phyloP scores from a whole-genome alignment of 2,888 invertebrate genomes.

The Hypomecis punctinalis region DNA sequence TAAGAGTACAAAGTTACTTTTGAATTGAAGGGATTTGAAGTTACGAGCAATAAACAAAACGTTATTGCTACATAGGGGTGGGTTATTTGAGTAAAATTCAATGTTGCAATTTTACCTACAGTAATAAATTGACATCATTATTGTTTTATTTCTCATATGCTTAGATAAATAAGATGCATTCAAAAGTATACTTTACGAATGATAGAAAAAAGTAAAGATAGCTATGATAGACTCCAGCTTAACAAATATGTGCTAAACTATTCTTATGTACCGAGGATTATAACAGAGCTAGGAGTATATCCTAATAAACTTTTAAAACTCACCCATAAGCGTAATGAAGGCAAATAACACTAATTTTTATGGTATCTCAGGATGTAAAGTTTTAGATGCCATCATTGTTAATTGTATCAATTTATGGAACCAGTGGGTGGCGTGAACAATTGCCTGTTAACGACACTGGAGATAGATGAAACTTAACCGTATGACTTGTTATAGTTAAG shows the following conservation, averaged over 20 bases:
- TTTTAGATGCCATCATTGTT: slow-evolving; percentile 48
- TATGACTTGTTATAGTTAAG: slow-evolving; percentile 2
- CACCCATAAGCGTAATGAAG: not conserved
- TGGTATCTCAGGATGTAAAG: slow-evolving; percentile 38
- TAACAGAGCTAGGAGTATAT: not conserved
- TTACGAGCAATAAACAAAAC: no score
- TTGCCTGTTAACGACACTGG: slow-evolving; percentile 58
- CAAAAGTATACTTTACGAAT: no score
- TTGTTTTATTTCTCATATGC: no score
- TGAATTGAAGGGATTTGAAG: no score
- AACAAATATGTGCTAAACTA: not conserved
- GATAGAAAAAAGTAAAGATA: no score
- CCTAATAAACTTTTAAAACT: slow-evolving; percentile 4
- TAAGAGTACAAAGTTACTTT: no score
- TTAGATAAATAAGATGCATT: no score
- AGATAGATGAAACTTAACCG: slow-evolving; percentile 48
- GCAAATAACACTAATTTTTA: slow-evolving; percentile 21
- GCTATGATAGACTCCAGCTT: not conserved
- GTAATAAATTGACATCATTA: no score
- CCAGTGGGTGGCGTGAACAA: slow-evolving; percentile 71
- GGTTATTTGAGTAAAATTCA: no score
- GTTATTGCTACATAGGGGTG: no score
- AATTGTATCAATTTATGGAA: slow-evolving; percentile 75
- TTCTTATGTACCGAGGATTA: no score
- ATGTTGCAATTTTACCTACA: no score